phyloP scores from a whole-genome alignment of 1,140 invertebrate genomes.

The Heliconius himera region DNA sequence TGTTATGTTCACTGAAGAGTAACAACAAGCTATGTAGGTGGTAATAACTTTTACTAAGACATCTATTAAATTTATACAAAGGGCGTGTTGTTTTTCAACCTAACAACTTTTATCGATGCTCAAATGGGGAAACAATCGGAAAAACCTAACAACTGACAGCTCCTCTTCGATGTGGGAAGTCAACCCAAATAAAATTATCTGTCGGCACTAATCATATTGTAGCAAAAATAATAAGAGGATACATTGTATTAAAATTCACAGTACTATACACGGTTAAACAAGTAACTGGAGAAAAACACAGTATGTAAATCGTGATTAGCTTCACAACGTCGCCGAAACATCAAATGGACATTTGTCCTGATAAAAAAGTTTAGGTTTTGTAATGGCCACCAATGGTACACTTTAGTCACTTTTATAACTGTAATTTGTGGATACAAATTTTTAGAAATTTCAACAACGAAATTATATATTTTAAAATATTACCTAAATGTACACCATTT shows the following conservation, averaged over 20 bases:
- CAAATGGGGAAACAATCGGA: constrained; percentile 51
- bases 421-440: constrained; percentile 50
- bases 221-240: constrained; percentile 53
- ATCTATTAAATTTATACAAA: constrained; percentile 31
- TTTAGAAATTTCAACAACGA: constrained; percentile 53
- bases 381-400: constrained; percentile 81
- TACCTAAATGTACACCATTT: constrained; percentile 72
- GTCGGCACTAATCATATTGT: constrained; percentile 66
- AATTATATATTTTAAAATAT: constrained; percentile 49
- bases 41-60: constrained; percentile 36
- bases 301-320: constrained; percentile 67
- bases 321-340: constrained; percentile 80
- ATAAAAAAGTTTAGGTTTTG: constrained; percentile 81
- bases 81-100: constrained; percentile 35
- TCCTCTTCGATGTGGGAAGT: constrained; percentile 69
- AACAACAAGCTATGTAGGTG: constrained; percentile 71
- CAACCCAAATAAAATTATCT: constrained; percentile 71
- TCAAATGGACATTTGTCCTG: constrained; percentile 81
- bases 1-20: constrained; percentile 80
- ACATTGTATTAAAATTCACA: constrained; percentile 48
- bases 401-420: constrained; percentile 70
- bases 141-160: constrained; percentile 76
- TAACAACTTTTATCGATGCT: constrained; percentile 50
- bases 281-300: constrained; percentile 51
- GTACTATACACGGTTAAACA: constrained; percentile 50